Percentiles rank a stretch among this genome's conserved stretches.
These are phyloP conservation scores for Nicator chloris DNA, from an alignment of 2,113 vertebrate species.

Conservation along the genomic window DNA sequence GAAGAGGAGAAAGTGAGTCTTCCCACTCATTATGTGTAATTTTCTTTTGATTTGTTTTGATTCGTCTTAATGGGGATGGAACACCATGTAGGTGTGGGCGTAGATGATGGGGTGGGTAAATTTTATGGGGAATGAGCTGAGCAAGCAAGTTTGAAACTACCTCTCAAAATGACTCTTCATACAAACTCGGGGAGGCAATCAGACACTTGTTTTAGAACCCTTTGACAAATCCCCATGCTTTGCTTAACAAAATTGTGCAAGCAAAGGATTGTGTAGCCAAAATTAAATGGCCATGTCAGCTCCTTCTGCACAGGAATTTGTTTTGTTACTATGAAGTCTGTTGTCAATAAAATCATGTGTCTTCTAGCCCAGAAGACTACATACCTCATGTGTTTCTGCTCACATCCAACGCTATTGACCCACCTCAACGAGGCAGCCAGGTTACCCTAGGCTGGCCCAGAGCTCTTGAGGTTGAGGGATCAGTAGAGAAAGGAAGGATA, in stretches of 20 bases:
- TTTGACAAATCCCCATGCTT: neutral
- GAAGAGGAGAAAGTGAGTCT: conserved; percentile 49
- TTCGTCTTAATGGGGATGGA: conserved; percentile 5
- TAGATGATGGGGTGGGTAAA: conserved; percentile 21
- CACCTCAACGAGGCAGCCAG: neutral
- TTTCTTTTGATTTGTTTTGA: conserved; percentile 59
- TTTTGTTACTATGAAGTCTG: neutral
- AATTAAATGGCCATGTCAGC: neutral
- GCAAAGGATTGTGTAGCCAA: neutral
- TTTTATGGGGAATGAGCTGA: conserved; percentile 32
- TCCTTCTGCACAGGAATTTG: neutral
- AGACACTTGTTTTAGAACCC: conserved; percentile 8
- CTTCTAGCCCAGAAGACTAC: neutral
- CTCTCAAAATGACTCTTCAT: neutral
- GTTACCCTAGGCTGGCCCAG: neutral
- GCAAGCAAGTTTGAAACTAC: conserved; percentile 22
- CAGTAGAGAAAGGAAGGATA: neutral
- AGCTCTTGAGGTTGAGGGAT: neutral
- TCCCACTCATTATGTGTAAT: conserved; percentile 54
- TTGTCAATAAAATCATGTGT: neutral
- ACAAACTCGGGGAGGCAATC: neutral
- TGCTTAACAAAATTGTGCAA: neutral
- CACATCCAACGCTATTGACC: neutral
- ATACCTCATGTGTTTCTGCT: neutral
- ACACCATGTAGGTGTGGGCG: conserved; percentile 16